Percentiles rank a stretch among this genome's conserved stretches.
These are phyloP conservation scores for Megaceryle torquata DNA, from an alignment of 2,113 vertebrate genomes.

Conservation along the genomic window DNA sequence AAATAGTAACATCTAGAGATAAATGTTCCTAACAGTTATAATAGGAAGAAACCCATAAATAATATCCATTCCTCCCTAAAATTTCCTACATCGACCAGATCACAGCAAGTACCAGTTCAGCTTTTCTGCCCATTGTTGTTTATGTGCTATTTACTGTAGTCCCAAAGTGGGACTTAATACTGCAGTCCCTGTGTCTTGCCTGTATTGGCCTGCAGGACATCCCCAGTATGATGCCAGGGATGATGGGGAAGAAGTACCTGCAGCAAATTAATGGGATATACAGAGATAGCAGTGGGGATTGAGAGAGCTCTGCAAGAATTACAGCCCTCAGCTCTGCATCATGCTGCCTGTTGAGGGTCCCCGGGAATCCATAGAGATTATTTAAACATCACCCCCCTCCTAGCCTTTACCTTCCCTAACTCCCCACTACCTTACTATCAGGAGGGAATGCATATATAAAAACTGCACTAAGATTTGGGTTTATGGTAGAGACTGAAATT, in stretches of 20 bases:
- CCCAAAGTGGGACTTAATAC: not conserved
- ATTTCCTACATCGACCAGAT: not conserved
- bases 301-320: not conserved
- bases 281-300: not conserved
- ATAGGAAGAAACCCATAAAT: not conserved
- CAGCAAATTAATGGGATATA: not conserved
- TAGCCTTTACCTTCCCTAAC: not conserved
- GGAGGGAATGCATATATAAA: not conserved
- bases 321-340: not conserved
- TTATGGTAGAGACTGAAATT: not conserved
- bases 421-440: not conserved
- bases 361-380: not conserved
- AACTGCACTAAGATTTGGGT: not conserved
- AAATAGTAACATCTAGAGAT: not conserved
- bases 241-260: not conserved
- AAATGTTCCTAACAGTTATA: not conserved
- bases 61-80: not conserved
- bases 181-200: not conserved
- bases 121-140: not conserved
- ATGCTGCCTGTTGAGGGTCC: not conserved
- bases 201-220: not conserved
- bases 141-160: not conserved
- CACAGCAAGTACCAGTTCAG: not conserved
- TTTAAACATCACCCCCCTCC: not conserved
- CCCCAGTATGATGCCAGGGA: not conserved